A percentile compares a stretch with the other conserved stretches of the same genome.
phyloP scores from a whole-genome alignment of 2,888 invertebrate genomes.

The Gonocerus acuteangulatus region DNA sequence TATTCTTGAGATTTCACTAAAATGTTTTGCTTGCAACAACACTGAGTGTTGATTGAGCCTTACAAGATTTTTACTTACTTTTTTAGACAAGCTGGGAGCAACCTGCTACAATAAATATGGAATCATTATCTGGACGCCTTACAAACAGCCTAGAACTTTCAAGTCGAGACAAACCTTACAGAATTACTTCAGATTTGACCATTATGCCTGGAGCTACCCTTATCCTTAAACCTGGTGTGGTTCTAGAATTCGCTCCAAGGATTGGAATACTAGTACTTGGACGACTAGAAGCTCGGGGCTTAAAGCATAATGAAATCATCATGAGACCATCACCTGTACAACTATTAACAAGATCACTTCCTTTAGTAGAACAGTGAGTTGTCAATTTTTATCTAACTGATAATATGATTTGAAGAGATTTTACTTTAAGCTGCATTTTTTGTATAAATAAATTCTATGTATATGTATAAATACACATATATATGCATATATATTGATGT shows the following conservation, averaged over 20 bases:
- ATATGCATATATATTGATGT: too few relatives aligned
- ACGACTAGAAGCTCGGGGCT: conserved; percentile 72
- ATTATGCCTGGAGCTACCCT: conserved; percentile 90
- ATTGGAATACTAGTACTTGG: conserved; percentile 94
- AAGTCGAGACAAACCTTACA: conserved; percentile 61
- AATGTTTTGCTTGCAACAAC: neutral
- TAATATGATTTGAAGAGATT: too few relatives aligned
- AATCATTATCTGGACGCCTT: conserved; percentile 70
- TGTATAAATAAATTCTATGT: neutral
- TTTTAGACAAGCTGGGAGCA: conserved; percentile 51
- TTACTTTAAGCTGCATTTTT: too few relatives aligned
- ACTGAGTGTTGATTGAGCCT: neutral
- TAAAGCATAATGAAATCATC: conserved; percentile 62
- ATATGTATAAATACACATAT: too few relatives aligned
- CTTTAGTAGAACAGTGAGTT: conserved; percentile 29
- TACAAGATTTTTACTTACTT: neutral
- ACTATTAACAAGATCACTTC: conserved; percentile 4
- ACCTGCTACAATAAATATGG: conserved; percentile 51
- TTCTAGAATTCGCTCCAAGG: conserved; percentile 88
- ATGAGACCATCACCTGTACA: conserved; percentile 47
- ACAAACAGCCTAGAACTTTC: conserved; percentile 58
- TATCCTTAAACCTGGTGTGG: conserved; percentile 78
- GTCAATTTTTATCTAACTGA: too few relatives aligned
- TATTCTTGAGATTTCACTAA: too few relatives aligned
- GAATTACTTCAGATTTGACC: conserved; percentile 82